Evolutionary conservation across 2,888 invertebrate genomes (phyloP), one percentile per base, ranked within the genome.

Genomic region (Neoscelio sp.): DNA sequence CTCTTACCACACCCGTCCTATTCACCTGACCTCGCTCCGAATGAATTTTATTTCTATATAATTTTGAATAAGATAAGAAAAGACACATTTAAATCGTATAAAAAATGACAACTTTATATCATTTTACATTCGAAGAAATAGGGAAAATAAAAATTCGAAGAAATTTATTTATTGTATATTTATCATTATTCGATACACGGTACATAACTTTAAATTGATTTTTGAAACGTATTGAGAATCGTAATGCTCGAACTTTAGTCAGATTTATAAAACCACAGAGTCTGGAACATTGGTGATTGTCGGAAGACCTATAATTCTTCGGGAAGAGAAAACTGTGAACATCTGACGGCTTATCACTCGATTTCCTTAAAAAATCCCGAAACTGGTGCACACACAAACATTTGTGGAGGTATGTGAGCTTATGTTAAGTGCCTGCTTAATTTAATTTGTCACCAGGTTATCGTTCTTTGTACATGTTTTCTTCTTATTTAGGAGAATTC

Each of bases 291-390:
- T 12, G 18, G 38, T 0, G 56, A 56, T 40, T 38, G 26, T 20
- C 38, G 56, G 56, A 56, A 38, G 38, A 8, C 20, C 18, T 56
- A 56, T 20, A 20, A 56, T 20, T n/a, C 12, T 4, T 20, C 38
- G 38, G 71, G 12, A 44, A 74, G 4, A 23, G 28, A 28, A 28
- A 2, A 28, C n/a, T 28, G 1, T 6, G 28, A 4, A 1, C 7
- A 28, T 28, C 7, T 28, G 3, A 28, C 12, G 7, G 17, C 48
- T 1, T 58, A 58, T 35, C 35, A 70, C 17, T 46, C 48, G 0
- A 28, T 60, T 13, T 35, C 64, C n/a, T 64, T 64, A 3, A 42
- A 60, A 44, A 44, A 46, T 60, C 28, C 42, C 5, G 10, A 46
- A 10, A 44, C 12, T 2, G 46, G 33, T 8, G 44, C 18, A 7